Conservation (phyloP, 2,113 vertebrate genomes). For the Pterocles orientalis region DNA sequence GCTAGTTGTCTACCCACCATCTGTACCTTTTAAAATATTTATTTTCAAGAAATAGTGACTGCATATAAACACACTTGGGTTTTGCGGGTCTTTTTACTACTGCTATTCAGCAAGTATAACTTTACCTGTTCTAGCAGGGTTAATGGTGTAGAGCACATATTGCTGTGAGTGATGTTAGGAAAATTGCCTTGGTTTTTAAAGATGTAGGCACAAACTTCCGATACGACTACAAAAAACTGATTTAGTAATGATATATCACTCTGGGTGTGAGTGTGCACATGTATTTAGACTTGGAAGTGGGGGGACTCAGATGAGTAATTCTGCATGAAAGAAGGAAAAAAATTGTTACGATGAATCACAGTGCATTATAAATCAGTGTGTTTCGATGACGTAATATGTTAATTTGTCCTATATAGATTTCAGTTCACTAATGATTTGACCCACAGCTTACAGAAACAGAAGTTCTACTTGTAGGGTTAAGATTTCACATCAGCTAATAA, state of each 20-base stretch:
- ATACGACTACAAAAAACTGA: background rate
- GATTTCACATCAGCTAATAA: background rate
- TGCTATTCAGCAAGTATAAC: background rate
- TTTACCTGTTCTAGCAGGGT: background rate
- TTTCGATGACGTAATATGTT: background rate
- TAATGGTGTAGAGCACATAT: background rate
- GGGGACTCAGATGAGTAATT: background rate
- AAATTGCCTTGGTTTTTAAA: background rate
- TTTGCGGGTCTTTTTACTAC: background rate
- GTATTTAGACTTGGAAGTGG: background rate
- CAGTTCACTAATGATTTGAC: background rate
- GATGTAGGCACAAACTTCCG: background rate
- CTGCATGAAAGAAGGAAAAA: background rate
- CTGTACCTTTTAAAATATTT: background rate
- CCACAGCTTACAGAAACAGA: background rate
- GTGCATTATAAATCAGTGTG: background rate
- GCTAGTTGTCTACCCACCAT: background rate
- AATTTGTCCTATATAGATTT: background rate
- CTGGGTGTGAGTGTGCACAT: fast-evolving
- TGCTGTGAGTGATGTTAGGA: background rate
- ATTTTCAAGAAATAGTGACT: background rate
- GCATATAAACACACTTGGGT: background rate
- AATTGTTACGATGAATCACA: background rate
- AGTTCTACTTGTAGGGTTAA: background rate
- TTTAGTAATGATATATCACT: background rate